phyloP scores from a whole-genome alignment of 2,113 vertebrate species.

The Halichoerus grypus region DNA sequence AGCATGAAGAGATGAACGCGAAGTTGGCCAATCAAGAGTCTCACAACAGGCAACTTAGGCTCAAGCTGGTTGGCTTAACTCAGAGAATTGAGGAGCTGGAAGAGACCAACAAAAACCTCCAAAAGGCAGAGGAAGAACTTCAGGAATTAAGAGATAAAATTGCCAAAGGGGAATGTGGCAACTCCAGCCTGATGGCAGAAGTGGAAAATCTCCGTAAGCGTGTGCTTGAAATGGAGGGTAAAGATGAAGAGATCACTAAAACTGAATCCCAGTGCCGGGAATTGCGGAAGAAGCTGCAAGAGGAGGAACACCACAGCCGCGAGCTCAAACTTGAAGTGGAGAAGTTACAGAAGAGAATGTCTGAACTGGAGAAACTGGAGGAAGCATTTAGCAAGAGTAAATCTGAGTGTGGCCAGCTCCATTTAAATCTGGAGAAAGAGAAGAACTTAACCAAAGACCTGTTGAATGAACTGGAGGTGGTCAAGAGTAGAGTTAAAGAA shows the following conservation, averaged over 20 bases:
- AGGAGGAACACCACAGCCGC: constrained; percentile 92
- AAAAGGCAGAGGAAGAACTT: constrained; percentile 95
- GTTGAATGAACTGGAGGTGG: constrained; percentile 91
- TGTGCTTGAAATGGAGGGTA: constrained; percentile 98
- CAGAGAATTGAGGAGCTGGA: constrained; percentile 94
- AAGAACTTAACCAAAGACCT: constrained; percentile 92
- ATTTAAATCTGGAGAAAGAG: constrained; percentile 93
- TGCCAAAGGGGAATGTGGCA: constrained; percentile 94
- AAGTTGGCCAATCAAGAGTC: constrained; percentile 93
- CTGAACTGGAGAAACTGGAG: constrained; percentile 94
- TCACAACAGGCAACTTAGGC: constrained; percentile 92
- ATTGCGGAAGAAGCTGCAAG: constrained; percentile 93
- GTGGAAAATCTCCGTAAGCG: constrained; percentile 95
- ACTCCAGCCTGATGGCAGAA: constrained; percentile 94
- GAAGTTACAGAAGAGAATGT: constrained; percentile 96
- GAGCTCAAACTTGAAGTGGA: constrained; percentile 95
- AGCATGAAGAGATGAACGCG: constrained; percentile 94
- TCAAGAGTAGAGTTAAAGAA: constrained; percentile 93
- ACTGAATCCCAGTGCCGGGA: constrained; percentile 94
- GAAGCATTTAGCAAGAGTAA: constrained; percentile 93
- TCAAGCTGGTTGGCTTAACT: constrained; percentile 90
- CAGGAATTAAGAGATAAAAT: constrained; percentile 95
- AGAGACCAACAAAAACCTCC: constrained; percentile 92
- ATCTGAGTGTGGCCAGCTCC: constrained; percentile 92
- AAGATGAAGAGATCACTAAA: constrained; percentile 97